Conservation (phyloP, 2,113 vertebrate genomes). For the Lepisosteus oculatus region DNA sequence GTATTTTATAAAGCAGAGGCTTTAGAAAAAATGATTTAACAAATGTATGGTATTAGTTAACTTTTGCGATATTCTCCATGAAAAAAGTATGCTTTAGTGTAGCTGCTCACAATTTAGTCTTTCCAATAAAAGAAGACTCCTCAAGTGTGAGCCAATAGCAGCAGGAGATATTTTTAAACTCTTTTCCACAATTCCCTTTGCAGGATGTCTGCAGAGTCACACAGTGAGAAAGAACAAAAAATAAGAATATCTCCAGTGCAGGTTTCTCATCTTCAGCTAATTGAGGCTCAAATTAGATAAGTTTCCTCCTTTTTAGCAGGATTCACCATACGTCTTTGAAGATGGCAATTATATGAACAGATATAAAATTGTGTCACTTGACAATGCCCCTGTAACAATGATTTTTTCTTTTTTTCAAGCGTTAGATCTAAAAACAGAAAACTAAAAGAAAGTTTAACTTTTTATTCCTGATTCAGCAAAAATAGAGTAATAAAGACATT, state of each 20-base stretch:
- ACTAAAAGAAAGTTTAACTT: no score
- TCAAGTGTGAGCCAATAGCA: no score
- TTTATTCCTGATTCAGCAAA: no score
- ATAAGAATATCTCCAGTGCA: not conserved
- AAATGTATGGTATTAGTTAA: no score
- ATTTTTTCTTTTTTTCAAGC: not conserved
- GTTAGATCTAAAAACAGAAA: no score
- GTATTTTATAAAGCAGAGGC: not conserved
- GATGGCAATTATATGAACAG: slow-evolving; percentile 11
- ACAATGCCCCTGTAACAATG: not conserved
- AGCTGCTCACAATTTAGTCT: no score
- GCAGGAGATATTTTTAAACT: not conserved
- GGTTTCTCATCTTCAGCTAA: not conserved
- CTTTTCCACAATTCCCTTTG: not conserved
- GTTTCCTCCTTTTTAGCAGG: not conserved
- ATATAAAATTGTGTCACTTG: slow-evolving; percentile 5
- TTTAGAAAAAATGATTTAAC: not conserved
- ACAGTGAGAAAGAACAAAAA: slow-evolving; percentile 4
- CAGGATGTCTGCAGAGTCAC: slow-evolving; percentile 1
- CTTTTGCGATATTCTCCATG: not conserved
- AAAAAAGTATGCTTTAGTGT: not conserved
- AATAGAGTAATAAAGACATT: no score
- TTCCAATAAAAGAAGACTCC: no score
- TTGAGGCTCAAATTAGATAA: not conserved
- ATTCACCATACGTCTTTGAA: not conserved